Evolutionary conservation across 2,113 vertebrate species (phyloP).

Genomic region (Nyctibius bracteatus): DNA sequence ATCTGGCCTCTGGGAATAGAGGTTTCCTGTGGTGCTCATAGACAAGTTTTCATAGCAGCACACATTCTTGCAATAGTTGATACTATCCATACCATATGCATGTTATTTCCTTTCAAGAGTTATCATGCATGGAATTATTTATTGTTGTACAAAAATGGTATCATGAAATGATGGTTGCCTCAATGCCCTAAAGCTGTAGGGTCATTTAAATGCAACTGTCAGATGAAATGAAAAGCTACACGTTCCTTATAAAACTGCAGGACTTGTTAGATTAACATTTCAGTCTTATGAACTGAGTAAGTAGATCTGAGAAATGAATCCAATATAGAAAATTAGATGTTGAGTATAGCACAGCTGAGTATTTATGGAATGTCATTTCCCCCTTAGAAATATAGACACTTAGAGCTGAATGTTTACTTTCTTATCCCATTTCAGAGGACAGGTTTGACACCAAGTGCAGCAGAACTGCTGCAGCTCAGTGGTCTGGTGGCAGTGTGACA

Average conservation of each 20-base stretch:
- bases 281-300: background rate
- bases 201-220: slow-evolving; percentile 38
- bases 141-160: background rate
- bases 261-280: slow-evolving; percentile 40
- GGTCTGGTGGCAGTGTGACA: background rate
- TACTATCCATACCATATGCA: background rate
- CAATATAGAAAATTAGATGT: slow-evolving; percentile 25
- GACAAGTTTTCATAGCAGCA: background rate
- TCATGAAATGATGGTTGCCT: slow-evolving; percentile 9
- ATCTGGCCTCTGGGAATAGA: background rate
- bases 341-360: background rate
- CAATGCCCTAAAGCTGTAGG: background rate
- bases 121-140: slow-evolving; percentile 13
- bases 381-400: background rate
- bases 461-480: background rate
- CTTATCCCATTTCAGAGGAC: background rate
- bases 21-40: background rate
- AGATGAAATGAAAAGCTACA: slow-evolving; percentile 35
- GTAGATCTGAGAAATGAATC: slow-evolving; percentile 36
- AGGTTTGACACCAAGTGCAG: background rate
- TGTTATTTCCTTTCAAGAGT: background rate
- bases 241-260: slow-evolving; percentile 18
- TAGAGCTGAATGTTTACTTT: background rate
- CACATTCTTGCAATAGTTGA: background rate
- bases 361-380: slow-evolving; percentile 30